Conservation (phyloP, 2,888 invertebrate species). For the Synergus japonicus region DNA sequence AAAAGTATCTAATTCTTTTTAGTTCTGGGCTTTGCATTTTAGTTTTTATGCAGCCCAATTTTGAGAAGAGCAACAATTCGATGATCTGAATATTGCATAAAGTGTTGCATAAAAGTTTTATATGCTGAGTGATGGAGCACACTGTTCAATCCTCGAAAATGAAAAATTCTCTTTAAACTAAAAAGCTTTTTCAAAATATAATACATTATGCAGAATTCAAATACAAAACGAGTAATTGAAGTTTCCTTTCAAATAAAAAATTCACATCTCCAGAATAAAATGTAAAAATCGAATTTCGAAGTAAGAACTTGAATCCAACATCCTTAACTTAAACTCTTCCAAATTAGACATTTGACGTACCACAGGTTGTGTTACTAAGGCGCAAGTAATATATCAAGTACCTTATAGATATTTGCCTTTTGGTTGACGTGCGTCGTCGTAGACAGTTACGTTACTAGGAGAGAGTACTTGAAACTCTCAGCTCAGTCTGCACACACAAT, state of each 20-base stretch:
- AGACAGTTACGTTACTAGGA: conserved; percentile 3
- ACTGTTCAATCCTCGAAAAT: neutral
- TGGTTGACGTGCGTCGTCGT: conserved; percentile 22
- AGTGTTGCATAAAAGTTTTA: neutral
- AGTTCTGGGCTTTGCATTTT: neutral
- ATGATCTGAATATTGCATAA: neutral
- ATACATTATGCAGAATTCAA: neutral
- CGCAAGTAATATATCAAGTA: conserved; percentile 38
- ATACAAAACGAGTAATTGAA: neutral
- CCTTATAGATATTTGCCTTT: conserved; percentile 33
- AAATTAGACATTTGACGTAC: conserved; percentile 13
- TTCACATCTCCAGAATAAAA: neutral
- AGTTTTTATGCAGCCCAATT: neutral
- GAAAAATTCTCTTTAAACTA: neutral
- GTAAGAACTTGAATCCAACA: too few relatives aligned
- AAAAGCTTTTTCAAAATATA: conserved; percentile 2
- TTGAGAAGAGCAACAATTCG: neutral
- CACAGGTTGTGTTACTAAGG: conserved; percentile 22
- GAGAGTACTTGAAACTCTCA: conserved; percentile 23
- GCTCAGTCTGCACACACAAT: conserved; percentile 19
- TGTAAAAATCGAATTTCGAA: too few relatives aligned
- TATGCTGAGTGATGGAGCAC: neutral
- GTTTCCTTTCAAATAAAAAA: neutral
- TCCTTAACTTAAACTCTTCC: too few relatives aligned
- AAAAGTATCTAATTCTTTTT: neutral